Percentiles rank a stretch among this genome's conserved stretches.
phyloP scores from a whole-genome alignment of 2,888 invertebrate species.

The Stenoptilia bipunctidactyla region DNA sequence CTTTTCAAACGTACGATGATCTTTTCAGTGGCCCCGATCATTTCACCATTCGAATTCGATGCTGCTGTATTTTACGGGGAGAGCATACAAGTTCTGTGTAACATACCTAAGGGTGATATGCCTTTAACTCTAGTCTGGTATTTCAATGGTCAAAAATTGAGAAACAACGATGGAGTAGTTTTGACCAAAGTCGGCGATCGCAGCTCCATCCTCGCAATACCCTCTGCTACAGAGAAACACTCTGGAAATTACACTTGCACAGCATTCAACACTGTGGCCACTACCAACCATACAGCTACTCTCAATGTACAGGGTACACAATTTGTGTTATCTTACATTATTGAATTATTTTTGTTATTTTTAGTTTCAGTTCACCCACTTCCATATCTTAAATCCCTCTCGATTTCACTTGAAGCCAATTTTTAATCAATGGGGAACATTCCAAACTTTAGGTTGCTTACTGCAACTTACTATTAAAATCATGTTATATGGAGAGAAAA shows the following conservation, averaged over 20 bases:
- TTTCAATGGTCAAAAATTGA: slow-evolving; percentile 71
- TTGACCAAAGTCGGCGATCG: slow-evolving; percentile 72
- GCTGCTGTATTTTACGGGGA: slow-evolving; percentile 69
- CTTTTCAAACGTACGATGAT: no score
- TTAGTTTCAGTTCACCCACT: no score
- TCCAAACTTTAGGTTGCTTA: no score
- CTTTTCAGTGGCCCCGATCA: slow-evolving; percentile 69
- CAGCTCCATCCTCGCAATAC: slow-evolving; percentile 75
- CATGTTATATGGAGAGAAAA: no score
- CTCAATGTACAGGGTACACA: slow-evolving; percentile 77
- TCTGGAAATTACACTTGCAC: slow-evolving; percentile 83
- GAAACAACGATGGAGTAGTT: slow-evolving; percentile 47
- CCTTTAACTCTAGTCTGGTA: slow-evolving; percentile 79
- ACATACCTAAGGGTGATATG: slow-evolving; percentile 76
- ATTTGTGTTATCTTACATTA: neutral
- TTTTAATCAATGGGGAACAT: no score
- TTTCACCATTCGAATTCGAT: slow-evolving; percentile 72
- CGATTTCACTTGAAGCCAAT: no score
- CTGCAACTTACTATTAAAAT: no score
- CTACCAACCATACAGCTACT: slow-evolving; percentile 72
- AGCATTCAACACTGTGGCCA: slow-evolving; percentile 78
- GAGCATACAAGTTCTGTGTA: slow-evolving; percentile 71
- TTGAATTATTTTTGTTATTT: no score
- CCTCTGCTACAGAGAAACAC: slow-evolving; percentile 76
- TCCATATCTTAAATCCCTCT: no score